Evolutionary conservation across 2,888 invertebrate species (phyloP).

Genomic region (Tricholauxania praeusta): DNA sequence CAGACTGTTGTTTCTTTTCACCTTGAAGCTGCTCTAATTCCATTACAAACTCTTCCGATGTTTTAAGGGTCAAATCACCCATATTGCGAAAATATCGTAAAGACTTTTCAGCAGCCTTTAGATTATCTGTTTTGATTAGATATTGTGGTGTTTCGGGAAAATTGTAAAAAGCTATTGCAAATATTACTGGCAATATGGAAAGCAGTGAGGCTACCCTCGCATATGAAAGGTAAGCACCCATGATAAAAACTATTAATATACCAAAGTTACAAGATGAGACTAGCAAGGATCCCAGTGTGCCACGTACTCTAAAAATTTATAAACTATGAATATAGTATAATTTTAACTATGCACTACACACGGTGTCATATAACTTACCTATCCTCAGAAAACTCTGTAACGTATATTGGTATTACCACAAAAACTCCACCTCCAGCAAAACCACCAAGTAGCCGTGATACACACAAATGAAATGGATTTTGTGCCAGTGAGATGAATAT

Average conservation of each 20-base stretch:
- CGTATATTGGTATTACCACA: slow-evolving; percentile 59
- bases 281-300: slow-evolving; percentile 62
- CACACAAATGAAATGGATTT: slow-evolving; percentile 56
- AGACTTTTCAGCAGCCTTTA: slow-evolving; percentile 61
- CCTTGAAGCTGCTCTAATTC: slow-evolving; percentile 60
- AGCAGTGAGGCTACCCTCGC: slow-evolving; percentile 55
- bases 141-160: slow-evolving; percentile 65
- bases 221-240: slow-evolving; percentile 60
- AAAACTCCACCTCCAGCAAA: slow-evolving; percentile 61
- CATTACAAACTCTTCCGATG: slow-evolving; percentile 55
- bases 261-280: slow-evolving; percentile 62
- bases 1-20: slow-evolving; percentile 44
- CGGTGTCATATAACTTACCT: slow-evolving; percentile 48
- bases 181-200: slow-evolving; percentile 53
- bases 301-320: slow-evolving; percentile 58
- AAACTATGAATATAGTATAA: neutral
- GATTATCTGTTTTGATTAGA: slow-evolving; percentile 54
- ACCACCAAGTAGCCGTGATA: slow-evolving; percentile 59
- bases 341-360: neutral
- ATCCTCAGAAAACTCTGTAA: slow-evolving; percentile 62
- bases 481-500: slow-evolving; percentile 56
- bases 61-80: slow-evolving; percentile 51
- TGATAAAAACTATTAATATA: slow-evolving; percentile 57
- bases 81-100: slow-evolving; percentile 63
- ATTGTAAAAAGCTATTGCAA: slow-evolving; percentile 56